Conservation (phyloP, 2,797 vertebrate genomes). For the Hypotaenidia okinawae region DNA sequence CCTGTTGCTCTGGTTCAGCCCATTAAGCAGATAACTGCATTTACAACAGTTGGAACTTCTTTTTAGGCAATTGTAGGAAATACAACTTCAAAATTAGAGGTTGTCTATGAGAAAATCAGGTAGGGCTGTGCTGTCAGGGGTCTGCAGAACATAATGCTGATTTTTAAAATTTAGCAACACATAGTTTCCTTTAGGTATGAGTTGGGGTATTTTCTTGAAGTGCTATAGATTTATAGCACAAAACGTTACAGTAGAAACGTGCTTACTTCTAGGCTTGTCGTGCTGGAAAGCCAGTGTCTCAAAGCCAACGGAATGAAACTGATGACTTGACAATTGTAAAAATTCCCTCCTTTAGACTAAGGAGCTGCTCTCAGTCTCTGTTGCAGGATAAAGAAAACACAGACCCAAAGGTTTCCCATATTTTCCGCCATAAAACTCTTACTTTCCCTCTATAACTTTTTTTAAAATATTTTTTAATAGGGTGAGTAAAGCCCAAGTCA, state of each 20-base stretch:
- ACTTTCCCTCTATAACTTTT: background rate
- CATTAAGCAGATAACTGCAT: background rate
- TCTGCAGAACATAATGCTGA: background rate
- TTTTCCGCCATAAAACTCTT: background rate
- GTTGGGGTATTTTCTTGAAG: accelerated
- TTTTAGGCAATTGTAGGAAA: background rate
- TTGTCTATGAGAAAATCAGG: background rate
- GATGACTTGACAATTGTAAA: background rate
- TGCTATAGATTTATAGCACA: background rate
- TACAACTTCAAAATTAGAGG: background rate
- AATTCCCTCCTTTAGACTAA: background rate
- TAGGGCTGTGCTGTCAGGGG: accelerated
- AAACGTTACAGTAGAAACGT: background rate
- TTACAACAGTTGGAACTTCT: background rate
- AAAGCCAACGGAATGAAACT: background rate
- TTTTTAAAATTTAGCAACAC: background rate
- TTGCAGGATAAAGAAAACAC: background rate
- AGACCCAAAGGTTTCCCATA: background rate
- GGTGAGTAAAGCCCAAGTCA: background rate
- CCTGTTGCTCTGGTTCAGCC: background rate
- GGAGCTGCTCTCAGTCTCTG: background rate
- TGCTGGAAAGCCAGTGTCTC: background rate
- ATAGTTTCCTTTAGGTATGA: background rate
- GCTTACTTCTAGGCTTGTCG: background rate
- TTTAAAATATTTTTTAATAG: background rate